These are phyloP conservation scores for Tenrec ecaudatus DNA, from an alignment of 2,113 vertebrate genomes.

Conservation along the genomic window DNA sequence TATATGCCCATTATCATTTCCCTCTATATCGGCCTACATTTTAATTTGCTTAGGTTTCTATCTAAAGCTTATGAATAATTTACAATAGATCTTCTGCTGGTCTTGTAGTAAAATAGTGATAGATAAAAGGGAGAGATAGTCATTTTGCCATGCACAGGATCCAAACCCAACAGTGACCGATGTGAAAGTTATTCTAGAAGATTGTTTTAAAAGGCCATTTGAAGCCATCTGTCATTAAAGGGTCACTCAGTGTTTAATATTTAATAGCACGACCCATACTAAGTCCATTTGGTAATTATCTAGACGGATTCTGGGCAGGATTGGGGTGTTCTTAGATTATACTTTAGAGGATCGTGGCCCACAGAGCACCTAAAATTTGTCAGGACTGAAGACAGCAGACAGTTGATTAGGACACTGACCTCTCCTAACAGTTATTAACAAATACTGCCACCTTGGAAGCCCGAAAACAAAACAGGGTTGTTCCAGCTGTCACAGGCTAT, in stretches of 20 bases:
- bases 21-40: constrained; percentile 76
- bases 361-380: neutral
- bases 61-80: constrained; percentile 80
- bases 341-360: neutral
- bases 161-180: constrained; percentile 44
- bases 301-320: neutral
- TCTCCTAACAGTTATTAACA: constrained; percentile 37
- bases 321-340: neutral
- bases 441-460: constrained; percentile 10
- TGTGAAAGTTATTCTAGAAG: constrained; percentile 19
- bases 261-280: constrained; percentile 7
- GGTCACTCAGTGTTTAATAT: constrained; percentile 13
- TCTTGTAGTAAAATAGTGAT: constrained; percentile 76
- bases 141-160: constrained; percentile 73
- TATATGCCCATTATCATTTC: constrained; percentile 82
- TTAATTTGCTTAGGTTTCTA: constrained; percentile 83
- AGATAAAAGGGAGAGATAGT: constrained; percentile 63
- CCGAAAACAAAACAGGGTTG: constrained; percentile 40
- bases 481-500: constrained; percentile 51
- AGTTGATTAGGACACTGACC: constrained; percentile 43
- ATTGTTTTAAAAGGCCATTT: constrained; percentile 62
- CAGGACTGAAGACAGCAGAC: neutral
- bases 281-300: neutral
- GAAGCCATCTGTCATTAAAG: constrained; percentile 59
- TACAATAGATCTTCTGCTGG: constrained; percentile 77